Evolutionary conservation across 2,113 vertebrate genomes (phyloP).

Genomic region (Pristiophorus japonicus): DNA sequence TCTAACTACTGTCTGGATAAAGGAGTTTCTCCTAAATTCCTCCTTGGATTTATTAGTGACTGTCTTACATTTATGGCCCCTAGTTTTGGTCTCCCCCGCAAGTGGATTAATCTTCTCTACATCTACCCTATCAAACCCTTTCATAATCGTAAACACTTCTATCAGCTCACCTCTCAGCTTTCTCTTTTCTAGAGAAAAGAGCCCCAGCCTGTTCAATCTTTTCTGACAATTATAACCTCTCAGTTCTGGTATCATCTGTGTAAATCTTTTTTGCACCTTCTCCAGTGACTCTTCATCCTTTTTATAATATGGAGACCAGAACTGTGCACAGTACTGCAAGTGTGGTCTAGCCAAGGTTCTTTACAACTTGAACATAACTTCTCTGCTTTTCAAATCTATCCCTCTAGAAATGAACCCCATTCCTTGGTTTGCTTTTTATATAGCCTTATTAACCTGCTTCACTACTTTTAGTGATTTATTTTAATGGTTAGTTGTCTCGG

Average conservation of each 20-base stretch:
- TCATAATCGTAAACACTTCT: background rate
- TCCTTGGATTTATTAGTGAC: background rate
- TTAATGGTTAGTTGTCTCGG: background rate
- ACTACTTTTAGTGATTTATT: background rate
- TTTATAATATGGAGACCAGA: background rate
- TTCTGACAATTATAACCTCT: background rate
- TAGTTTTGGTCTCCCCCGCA: background rate
- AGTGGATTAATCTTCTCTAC: background rate
- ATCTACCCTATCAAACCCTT: background rate
- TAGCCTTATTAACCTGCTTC: background rate
- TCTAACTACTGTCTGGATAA: background rate
- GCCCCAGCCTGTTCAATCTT: background rate
- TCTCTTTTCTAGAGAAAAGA: background rate
- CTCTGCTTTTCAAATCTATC: background rate
- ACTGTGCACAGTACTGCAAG: background rate
- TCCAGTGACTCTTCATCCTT: background rate
- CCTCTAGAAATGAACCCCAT: background rate
- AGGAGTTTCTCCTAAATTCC: background rate
- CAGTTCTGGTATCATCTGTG: background rate
- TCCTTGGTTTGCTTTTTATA: background rate
- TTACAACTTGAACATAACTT: background rate
- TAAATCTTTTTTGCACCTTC: background rate
- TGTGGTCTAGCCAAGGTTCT: background rate
- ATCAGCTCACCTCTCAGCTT: background rate
- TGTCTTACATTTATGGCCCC: background rate